These are phyloP conservation scores for Sorex maritimensis DNA, from an alignment of 2,797 vertebrate species.

Conservation along the genomic window DNA sequence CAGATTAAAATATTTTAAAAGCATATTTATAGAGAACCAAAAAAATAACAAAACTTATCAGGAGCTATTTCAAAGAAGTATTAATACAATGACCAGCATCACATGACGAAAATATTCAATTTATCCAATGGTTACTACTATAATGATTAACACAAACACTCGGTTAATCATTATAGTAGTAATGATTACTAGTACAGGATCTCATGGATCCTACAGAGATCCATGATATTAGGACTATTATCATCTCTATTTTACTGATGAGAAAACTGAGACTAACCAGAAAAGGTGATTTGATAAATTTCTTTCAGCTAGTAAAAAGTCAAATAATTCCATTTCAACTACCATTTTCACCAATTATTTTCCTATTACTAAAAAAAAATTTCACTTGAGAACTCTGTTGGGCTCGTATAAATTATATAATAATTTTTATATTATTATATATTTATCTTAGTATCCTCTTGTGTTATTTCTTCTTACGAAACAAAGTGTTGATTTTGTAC, in stretches of 20 bases:
- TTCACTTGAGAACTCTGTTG: constrained; percentile 57
- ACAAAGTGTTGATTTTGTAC: not conserved
- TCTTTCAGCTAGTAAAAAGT: constrained; percentile 24
- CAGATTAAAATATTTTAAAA: constrained; percentile 47
- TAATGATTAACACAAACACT: constrained; percentile 39
- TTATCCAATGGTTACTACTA: constrained; percentile 49
- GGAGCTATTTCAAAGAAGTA: not conserved
- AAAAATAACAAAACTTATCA: constrained; percentile 54
- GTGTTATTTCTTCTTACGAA: constrained; percentile 31
- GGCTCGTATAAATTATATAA: constrained; percentile 25
- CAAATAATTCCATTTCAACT: constrained; percentile 34
- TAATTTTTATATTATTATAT: not conserved
- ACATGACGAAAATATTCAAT: not conserved
- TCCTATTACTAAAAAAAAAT: constrained; percentile 46
- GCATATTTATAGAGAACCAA: constrained; percentile 39
- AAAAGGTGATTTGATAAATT: constrained; percentile 48
- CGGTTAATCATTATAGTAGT: too few relatives aligned
- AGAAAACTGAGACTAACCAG: constrained; percentile 60
- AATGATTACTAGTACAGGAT: too few relatives aligned
- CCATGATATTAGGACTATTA: not conserved
- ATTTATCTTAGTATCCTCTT: constrained; percentile 32
- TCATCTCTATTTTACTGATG: constrained; percentile 22
- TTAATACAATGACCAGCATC: constrained; percentile 26
- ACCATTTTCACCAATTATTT: constrained; percentile 51
- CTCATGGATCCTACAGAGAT: not conserved